Base-by-base conservation (phyloP, 2,113 vertebrate genomes). In the Elephas maximus region DNA sequence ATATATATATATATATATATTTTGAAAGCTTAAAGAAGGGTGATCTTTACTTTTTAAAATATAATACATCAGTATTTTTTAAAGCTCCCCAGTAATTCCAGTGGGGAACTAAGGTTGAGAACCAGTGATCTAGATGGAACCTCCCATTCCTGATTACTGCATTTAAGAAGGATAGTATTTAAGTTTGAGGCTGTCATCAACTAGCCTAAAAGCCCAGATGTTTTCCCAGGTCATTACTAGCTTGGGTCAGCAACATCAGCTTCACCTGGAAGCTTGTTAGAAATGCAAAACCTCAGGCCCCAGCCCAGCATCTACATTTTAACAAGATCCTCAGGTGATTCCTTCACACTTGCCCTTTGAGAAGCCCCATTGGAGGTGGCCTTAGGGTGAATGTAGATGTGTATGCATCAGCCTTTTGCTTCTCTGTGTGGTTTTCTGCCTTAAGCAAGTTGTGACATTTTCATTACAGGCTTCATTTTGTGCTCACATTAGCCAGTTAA, bases 21-120 rank as follows among this genome's bases (percentile, higher is more conserved):
- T 85, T 78, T 93, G 44, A n/a, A 91, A 97, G 71, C 90, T 83
- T 91, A 87, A 94, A 33, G 10, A 53, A 96, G 20, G 45, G 1
- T 95, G 87, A 73, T 24, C 2, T 24, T 95, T 78, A 69, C 15
- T 24, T 94, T 95, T 91, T 63, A 60, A 73, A 62, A 82, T 60
- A 79, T 84, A 44, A 78, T 71, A 28, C n/a, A 74, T 44, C 28
- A 53, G 6, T 76, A 48, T 41, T 91, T 79, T 91, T 94, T 37
- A 23, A 90, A 96, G 60, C 12, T 96, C 18, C 65, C 41, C 41
- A 17, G 41, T 48, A 86, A 67, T 77, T 89, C 44, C 9, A 81
- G 0, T 89, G 73, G 44, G 30, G 62, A 86, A 21, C 77, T 60
- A 83, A 91, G 77, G 30, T 45, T 74, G 53, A 74, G 41, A 88